These are phyloP conservation scores for Chelonoidis abingdonii DNA, from an alignment of 2,113 vertebrate genomes.

Conservation along the genomic window DNA sequence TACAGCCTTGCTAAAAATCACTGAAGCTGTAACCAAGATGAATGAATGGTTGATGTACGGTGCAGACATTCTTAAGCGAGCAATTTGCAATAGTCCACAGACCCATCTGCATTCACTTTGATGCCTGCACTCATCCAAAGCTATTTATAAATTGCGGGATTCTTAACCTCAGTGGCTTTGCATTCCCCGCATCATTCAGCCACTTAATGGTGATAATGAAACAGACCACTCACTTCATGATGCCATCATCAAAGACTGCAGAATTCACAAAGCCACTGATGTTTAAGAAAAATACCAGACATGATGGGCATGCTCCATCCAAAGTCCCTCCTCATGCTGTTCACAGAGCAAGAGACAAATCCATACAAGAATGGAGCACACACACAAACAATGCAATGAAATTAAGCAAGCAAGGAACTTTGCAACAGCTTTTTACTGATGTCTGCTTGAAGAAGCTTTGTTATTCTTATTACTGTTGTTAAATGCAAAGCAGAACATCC, in stretches of 20 bases:
- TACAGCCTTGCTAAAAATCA: constrained; percentile 51
- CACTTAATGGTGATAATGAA: constrained; percentile 34
- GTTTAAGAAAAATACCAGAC: neutral
- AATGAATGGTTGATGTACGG: constrained; percentile 19
- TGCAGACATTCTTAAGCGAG: constrained; percentile 57
- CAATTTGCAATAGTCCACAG: constrained; percentile 38
- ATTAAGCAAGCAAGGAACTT: constrained; percentile 24
- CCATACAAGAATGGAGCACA: neutral
- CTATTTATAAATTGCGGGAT: constrained; percentile 50
- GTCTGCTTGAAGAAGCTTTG: constrained; percentile 59
- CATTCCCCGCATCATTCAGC: constrained; percentile 65
- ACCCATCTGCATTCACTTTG: constrained; percentile 68
- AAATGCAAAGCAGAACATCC: constrained; percentile 61
- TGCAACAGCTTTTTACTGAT: constrained; percentile 48
- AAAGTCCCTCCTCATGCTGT: neutral
- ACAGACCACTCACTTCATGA: neutral
- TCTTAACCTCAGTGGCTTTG: constrained; percentile 67
- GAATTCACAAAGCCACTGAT: neutral
- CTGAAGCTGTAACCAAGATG: constrained; percentile 19
- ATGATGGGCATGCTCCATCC: neutral
- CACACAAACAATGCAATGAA: neutral
- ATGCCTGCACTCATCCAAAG: constrained; percentile 47
- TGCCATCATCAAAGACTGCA: neutral
- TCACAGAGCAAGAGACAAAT: neutral
- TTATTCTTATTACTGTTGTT: constrained; percentile 41